phyloP scores from a whole-genome alignment of 2,888 invertebrate genomes.

The Drosophila affinis region DNA sequence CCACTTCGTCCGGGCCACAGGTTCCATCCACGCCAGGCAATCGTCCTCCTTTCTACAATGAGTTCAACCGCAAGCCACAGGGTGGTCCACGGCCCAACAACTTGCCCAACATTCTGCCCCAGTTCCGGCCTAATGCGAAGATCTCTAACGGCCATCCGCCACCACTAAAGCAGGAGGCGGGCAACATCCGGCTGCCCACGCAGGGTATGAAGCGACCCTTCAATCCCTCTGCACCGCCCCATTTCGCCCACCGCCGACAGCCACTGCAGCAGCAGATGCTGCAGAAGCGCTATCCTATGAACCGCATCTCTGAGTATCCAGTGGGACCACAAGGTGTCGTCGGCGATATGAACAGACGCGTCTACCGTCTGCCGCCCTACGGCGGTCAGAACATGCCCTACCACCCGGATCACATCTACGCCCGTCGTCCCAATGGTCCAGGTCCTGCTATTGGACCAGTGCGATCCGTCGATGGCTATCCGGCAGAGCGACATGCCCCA shows the following conservation, averaged over 20 bases:
- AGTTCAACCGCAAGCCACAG: constrained; percentile 80
- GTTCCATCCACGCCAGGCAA: constrained; percentile 25
- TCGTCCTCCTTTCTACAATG: constrained; percentile 69
- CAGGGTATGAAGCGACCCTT: constrained; percentile 70
- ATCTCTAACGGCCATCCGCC: constrained; percentile 84
- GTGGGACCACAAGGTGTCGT: constrained; percentile 60
- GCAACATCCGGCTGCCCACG: constrained; percentile 78
- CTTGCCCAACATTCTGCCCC: constrained; percentile 89
- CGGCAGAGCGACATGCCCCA: constrained; percentile 72
- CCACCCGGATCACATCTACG: constrained; percentile 65
- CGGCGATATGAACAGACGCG: constrained; percentile 79
- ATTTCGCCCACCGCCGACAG: constrained; percentile 80
- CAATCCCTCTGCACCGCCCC: constrained; percentile 70
- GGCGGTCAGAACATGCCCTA: constrained; percentile 56
- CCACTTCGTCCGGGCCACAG: constrained; percentile 49
- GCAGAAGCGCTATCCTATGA: constrained; percentile 79
- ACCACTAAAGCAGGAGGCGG: constrained; percentile 79
- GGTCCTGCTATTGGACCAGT: constrained; percentile 40
- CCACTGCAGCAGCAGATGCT: constrained; percentile 56
- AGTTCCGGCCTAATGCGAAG: constrained; percentile 88
- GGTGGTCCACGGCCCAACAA: constrained; percentile 65
- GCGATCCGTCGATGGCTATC: constrained; percentile 69
- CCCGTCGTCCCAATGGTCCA: constrained; percentile 64
- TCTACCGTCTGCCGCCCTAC: constrained; percentile 78
- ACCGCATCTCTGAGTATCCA: constrained; percentile 76